Percentiles rank a stretch among this genome's conserved stretches.
Evolutionary conservation across 2,797 vertebrate genomes (phyloP).

Genomic region (Mormyrus proboscirostris): DNA sequence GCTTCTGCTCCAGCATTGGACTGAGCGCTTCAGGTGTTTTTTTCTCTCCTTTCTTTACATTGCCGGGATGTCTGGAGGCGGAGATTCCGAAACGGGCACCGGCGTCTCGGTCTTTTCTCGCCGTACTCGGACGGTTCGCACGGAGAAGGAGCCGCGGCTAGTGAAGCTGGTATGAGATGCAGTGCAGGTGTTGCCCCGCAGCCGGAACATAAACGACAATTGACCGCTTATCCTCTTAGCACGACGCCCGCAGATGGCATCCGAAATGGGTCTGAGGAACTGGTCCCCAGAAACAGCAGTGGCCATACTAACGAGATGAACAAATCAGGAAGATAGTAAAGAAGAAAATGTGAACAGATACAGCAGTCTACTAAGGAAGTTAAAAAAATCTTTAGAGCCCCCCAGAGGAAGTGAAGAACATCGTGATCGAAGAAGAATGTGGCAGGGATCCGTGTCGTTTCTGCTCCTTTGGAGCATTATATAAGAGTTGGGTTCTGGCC

Average conservation of each 20-base stretch:
- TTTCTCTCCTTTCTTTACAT: conserved; percentile 62
- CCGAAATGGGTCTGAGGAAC: neutral
- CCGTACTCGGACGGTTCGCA: conserved; percentile 62
- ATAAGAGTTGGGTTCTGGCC: neutral
- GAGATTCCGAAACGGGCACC: conserved; percentile 56
- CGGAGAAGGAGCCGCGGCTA: conserved; percentile 70
- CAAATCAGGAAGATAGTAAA: neutral
- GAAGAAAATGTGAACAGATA: neutral
- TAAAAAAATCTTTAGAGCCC: neutral
- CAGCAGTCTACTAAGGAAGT: neutral
- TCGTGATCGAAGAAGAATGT: neutral
- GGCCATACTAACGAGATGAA: neutral
- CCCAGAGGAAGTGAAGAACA: neutral
- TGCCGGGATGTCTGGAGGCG: conserved; percentile 68
- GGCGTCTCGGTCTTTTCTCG: neutral
- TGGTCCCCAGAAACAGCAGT: neutral
- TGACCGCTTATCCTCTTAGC: neutral
- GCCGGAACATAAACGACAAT: neutral
- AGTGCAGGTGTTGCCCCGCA: conserved; percentile 15
- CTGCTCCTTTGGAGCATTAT: neutral
- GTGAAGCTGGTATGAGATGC: conserved; percentile 41
- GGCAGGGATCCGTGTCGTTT: neutral
- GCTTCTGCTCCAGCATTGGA: neutral
- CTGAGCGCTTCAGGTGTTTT: neutral
- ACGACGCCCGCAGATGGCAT: neutral